A percentile compares a stretch with the other conserved stretches of the same genome.
These are phyloP conservation scores for Anomalospiza imberbis DNA, from an alignment of 2,797 vertebrate genomes.

Conservation along the genomic window DNA sequence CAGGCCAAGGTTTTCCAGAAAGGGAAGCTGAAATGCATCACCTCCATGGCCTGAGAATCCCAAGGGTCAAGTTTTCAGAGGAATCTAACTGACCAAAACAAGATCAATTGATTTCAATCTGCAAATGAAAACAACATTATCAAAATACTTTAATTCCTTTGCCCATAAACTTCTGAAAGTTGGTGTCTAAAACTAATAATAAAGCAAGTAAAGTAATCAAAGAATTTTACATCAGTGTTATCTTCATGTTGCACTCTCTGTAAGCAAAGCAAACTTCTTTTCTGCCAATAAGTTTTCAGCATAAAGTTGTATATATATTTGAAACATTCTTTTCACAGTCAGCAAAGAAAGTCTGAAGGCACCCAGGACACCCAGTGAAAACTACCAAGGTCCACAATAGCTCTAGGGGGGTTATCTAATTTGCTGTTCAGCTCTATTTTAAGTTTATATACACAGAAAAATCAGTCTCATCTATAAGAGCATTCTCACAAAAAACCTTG, in stretches of 20 bases:
- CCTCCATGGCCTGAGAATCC: not conserved
- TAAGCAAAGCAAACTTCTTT: not conserved
- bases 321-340: not conserved
- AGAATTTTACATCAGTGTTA: not conserved
- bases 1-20: not conserved
- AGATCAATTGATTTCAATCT: not conserved
- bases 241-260: not conserved
- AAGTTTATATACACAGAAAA: not conserved
- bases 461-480: not conserved
- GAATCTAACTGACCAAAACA: not conserved
- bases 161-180: not conserved
- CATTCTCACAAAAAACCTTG: not conserved
- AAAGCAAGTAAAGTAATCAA: not conserved
- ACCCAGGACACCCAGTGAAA: not conserved
- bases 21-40: not conserved
- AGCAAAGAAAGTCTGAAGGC: not conserved
- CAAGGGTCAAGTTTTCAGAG: not conserved
- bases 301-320: not conserved
- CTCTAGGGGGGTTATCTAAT: not conserved
- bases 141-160: not conserved
- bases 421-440: not conserved
- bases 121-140: not conserved
- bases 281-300: not conserved
- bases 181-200: not conserved
- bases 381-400: not conserved